Evolutionary conservation across 2,113 vertebrate genomes (phyloP), one percentile per base, ranked within the genome.

Genomic region (Monarcha castaneiventris): DNA sequence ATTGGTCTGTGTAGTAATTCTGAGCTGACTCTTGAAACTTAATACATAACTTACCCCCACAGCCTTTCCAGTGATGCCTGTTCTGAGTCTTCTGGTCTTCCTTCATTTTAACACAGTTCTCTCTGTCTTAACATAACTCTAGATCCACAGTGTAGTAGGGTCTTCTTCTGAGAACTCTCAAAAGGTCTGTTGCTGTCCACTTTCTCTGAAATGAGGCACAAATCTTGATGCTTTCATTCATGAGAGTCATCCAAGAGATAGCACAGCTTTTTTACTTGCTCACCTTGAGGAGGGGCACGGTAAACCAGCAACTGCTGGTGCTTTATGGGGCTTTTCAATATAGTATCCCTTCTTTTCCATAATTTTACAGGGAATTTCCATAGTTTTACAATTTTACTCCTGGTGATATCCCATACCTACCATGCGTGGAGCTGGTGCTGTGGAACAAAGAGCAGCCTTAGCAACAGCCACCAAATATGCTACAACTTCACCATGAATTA

Each of bases 341-440:
- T 2, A 48, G 3, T 6, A 27, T 41, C 12, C 84, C 20, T 74
- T 83, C 2, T 62, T 59, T 51, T 21, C 8, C 9, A 18, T 49
- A 9, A 33, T 85, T 91, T 59, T 68, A 27, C 32, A 85, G 23
- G n/a, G 11, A 59, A 59, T 51, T 58, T 19, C 8, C 10, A 23
- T 54, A 8, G 20, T 79, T 91, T 63, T 72, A 35, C n/a, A 87
- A 2, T 37, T 59, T 84, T 66, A 39, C 4, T 39, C 26, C 32
- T 68, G 39, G 29, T 67, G 30, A 17, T 63, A 48, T 52, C 27
- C 51, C 18, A 17, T 1, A 0, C 6, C 46, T 67, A 9, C 44
- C 26, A 48, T 0, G 0, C 0, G 1, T 22, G 39, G 30, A 67
- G n/a, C 23, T 0, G 0, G 10, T 39, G 48, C 18, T 41, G 25